Base-by-base conservation (phyloP, 2,888 invertebrate genomes). In the Cephus rjabovi region DNA sequence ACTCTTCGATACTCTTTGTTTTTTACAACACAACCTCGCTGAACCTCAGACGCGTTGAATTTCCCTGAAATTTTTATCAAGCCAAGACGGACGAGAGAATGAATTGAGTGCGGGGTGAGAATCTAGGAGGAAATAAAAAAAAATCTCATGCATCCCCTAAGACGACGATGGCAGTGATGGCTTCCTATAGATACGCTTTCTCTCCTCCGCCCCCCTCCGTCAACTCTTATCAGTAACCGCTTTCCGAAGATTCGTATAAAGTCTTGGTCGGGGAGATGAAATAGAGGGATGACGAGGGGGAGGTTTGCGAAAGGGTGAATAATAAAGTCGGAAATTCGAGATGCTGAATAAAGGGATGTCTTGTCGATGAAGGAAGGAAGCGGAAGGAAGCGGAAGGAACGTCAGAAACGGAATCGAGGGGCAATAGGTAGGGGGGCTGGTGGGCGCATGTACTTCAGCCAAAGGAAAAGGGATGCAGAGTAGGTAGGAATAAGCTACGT, bases 241-340 rank as follows among this genome's bases (percentile, higher is more conserved):
- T 71, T 71, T 71, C 12, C 71, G 71, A 71, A 71, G 71, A 15
- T 33, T 71, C 71, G 31, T 34, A 56, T 23, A 56, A 71, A 11
- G 71, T 71, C 71, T 71, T 12, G 31, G 71, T 31, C 1, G 71
- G 34, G 33, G 34, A 56, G 56, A 37, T 37, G 71, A 71, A 34
- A 71, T 6, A 12, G 71, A 12, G 31, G 71, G 12, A 71, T 6
- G 34, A 34, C 15, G 71, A 11, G 71, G 4, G 4, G 12, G 76
- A 84, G 82, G 82, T 82, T 87, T 86, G 88, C 84, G 87, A 88
- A 88, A 90, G 87, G 87, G 88, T 90, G 91, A 91, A 91, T 90
- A 90, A 91, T 90, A 90, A 90, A 87, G 89, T 90, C 89, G 88
- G 88, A 89, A 91, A 89, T 89, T 90, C 89, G 89, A 90, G 87